These are phyloP conservation scores for Oxyura jamaicensis DNA, from an alignment of 2,113 vertebrate genomes.

Conservation along the genomic window DNA sequence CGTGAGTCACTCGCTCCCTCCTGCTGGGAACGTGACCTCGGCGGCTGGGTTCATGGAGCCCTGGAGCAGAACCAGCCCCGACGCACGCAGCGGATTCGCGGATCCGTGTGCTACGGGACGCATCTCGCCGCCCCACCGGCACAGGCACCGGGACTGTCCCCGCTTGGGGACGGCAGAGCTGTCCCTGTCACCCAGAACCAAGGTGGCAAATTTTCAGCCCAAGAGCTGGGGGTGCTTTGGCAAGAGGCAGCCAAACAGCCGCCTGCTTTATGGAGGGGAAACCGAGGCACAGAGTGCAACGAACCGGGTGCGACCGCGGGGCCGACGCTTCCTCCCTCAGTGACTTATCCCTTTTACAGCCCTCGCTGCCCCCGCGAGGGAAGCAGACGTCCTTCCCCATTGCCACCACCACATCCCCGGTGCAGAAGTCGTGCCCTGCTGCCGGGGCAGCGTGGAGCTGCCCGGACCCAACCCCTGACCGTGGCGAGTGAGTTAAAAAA, in stretches of 20 bases:
- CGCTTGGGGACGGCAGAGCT: background rate
- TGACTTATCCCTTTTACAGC: no score
- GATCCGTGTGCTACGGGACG: rapidly evolving
- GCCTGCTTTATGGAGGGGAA: background rate
- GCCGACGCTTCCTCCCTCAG: background rate
- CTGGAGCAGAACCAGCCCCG: background rate
- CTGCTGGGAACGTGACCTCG: rapidly evolving
- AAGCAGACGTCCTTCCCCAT: background rate
- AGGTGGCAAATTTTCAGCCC: background rate
- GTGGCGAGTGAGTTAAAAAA: background rate
- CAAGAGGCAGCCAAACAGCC: rapidly evolving
- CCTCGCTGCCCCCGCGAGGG: rapidly evolving
- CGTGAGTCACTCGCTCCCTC: rapidly evolving
- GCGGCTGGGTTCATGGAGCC: background rate
- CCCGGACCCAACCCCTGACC: background rate
- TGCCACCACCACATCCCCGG: background rate
- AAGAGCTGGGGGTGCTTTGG: rapidly evolving
- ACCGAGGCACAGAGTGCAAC: rapidly evolving
- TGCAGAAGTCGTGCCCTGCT: background rate
- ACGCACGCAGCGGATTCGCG: background rate
- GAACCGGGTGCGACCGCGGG: rapidly evolving
- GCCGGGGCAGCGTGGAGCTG: background rate
- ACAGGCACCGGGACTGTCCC: background rate
- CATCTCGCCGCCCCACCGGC: rapidly evolving
- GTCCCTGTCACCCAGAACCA: rapidly evolving